Evolutionary conservation across 2,888 invertebrate species (phyloP).

Genomic region (Pantelozetes paolii): DNA sequence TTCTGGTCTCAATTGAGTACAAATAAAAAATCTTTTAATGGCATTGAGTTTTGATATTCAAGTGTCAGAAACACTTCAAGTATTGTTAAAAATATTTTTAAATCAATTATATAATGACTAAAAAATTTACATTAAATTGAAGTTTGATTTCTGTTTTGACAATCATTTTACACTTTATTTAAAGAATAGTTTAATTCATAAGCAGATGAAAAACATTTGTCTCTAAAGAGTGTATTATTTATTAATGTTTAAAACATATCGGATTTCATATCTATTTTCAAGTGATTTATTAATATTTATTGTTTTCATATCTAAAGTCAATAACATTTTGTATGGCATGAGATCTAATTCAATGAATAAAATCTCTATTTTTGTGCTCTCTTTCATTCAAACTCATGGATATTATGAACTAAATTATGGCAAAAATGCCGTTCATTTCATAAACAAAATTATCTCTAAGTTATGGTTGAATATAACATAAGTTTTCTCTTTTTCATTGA

Average conservation of each 20-base stretch:
- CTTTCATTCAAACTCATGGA: background rate
- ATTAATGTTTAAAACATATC: background rate
- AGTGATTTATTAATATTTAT: background rate
- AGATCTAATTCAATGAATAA: background rate
- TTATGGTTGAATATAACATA: background rate
- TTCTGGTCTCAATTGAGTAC: no score
- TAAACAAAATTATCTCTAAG: background rate
- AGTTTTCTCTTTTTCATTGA: background rate
- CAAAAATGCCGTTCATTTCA: background rate
- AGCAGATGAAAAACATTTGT: constrained; percentile 8
- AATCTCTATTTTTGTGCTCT: background rate
- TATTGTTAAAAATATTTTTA: no score
- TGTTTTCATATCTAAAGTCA: background rate
- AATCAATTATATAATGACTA: no score
- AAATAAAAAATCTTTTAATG: no score
- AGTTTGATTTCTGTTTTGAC: no score
- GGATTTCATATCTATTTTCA: background rate
- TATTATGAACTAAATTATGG: background rate
- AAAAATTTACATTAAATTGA: no score
- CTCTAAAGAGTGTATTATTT: background rate
- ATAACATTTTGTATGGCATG: background rate
- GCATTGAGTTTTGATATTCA: no score
- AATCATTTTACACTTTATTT: no score
- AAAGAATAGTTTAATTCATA: background rate
- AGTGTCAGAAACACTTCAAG: no score